Evolutionary conservation across 2,797 vertebrate genomes (phyloP).

Genomic region (Avahi laniger): DNA sequence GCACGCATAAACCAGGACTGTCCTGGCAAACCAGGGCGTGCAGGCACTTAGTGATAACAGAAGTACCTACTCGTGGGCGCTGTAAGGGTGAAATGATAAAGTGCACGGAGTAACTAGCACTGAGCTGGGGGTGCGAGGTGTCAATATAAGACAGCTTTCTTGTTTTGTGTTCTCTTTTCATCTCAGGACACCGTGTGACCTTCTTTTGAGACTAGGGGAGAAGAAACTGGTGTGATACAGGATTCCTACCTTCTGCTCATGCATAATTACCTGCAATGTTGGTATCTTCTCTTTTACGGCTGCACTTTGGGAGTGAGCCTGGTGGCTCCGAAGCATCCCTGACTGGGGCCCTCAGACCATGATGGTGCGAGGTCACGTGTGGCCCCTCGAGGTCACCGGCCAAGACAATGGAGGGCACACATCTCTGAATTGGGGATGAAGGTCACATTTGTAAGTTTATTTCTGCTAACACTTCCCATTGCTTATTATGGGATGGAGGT

Average conservation of each 20-base stretch:
- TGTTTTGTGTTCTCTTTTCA: not conserved
- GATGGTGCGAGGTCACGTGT: not conserved
- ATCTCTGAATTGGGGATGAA: not conserved
- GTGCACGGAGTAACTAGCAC: not conserved
- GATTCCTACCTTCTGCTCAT: not conserved
- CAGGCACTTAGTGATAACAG: not conserved
- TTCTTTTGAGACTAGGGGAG: not conserved
- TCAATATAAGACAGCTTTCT: not conserved
- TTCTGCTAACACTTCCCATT: not conserved
- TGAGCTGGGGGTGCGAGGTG: not conserved
- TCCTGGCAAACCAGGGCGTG: not conserved
- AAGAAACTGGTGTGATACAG: not conserved
- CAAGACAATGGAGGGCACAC: not conserved
- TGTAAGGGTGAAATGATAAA: not conserved
- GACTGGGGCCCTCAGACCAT: not conserved
- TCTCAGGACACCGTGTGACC: not conserved
- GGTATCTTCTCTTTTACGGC: not conserved
- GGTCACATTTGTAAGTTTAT: not conserved
- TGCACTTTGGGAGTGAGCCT: not conserved
- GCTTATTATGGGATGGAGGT: not conserved
- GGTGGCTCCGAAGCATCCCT: not conserved
- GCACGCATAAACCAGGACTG: not conserved
- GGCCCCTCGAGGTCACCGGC: not conserved
- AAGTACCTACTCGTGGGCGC: not conserved
- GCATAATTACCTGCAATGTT: not conserved